These are phyloP conservation scores for Microcebus ravelobensis DNA, from an alignment of 2,113 vertebrate species.

Conservation along the genomic window DNA sequence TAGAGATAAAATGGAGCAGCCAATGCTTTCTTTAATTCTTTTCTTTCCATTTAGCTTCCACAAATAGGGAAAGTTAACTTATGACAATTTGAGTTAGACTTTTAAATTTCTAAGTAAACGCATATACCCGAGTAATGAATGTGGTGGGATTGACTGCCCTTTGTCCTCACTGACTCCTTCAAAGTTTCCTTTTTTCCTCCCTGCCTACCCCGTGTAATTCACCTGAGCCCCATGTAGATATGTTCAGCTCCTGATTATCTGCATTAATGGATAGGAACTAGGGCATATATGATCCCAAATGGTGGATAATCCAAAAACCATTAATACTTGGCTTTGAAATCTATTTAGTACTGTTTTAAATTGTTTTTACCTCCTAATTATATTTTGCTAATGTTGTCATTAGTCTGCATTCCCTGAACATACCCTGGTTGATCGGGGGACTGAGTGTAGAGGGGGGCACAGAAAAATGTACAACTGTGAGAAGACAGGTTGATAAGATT, in stretches of 20 bases:
- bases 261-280: not conserved
- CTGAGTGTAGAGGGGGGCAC: not conserved
- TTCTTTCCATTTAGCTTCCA: not conserved
- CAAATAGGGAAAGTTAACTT: not conserved
- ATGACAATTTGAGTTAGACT: not conserved
- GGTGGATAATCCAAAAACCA: conserved; percentile 60
- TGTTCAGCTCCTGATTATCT: not conserved
- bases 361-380: conserved; percentile 63
- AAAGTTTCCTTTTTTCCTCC: not conserved
- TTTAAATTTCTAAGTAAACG: not conserved
- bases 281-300: conserved; percentile 13
- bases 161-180: not conserved
- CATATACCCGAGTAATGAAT: too few relatives aligned
- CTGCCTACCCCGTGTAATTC: not conserved
- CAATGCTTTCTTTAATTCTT: not conserved
- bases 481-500: not conserved
- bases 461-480: not conserved
- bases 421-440: not conserved
- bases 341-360: conserved; percentile 56
- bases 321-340: conserved; percentile 67
- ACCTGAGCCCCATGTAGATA: not conserved
- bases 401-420: conserved; percentile 55
- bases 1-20: not conserved
- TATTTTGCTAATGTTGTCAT: conserved; percentile 59
- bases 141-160: not conserved